Evolutionary conservation across 2,888 invertebrate species (phyloP).

Genomic region (Diadegma fenestrale): DNA sequence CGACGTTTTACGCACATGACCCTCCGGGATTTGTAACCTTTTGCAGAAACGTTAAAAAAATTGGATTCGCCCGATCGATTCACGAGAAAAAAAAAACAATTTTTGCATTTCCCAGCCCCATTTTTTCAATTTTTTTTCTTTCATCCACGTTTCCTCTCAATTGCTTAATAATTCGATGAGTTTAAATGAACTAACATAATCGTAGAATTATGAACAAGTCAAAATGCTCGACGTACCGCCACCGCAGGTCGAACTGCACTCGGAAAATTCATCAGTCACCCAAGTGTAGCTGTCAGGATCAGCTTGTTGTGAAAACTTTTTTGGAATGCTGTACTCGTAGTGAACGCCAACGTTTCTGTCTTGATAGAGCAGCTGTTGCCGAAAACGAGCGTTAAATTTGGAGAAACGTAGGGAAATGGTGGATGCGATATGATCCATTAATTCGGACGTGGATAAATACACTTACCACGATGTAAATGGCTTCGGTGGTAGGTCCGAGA

Average conservation of each 20-base stretch:
- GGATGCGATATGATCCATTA: background rate
- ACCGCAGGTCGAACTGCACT: conserved; percentile 95
- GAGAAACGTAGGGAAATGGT: background rate
- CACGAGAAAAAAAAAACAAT: background rate
- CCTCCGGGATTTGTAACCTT: conserved; percentile 91
- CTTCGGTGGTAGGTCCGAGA: conserved; percentile 96
- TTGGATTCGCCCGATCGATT: background rate
- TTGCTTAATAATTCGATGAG: background rate
- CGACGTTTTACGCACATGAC: conserved; percentile 93
- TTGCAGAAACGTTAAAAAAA: conserved; percentile 6
- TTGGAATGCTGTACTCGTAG: conserved; percentile 96
- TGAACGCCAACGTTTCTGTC: conserved; percentile 93
- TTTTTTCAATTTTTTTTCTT: too few species aligned
- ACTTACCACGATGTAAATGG: conserved; percentile 93
- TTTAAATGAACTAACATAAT: background rate
- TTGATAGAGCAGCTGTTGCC: conserved; percentile 90
- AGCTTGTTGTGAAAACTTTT: conserved; percentile 88
- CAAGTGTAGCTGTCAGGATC: conserved; percentile 93
- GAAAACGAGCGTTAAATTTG: conserved; percentile 68
- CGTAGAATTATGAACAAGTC: background rate
- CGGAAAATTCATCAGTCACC: conserved; percentile 91
- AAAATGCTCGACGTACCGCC: conserved; percentile 88
- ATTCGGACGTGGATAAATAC: conserved; percentile 19
- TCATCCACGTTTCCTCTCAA: background rate
- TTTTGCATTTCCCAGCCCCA: background rate